A percentile compares a stretch with the other conserved stretches of the same genome.
Evolutionary conservation across 2,888 invertebrate genomes (phyloP).

Genomic region (Trachelus tabidus): DNA sequence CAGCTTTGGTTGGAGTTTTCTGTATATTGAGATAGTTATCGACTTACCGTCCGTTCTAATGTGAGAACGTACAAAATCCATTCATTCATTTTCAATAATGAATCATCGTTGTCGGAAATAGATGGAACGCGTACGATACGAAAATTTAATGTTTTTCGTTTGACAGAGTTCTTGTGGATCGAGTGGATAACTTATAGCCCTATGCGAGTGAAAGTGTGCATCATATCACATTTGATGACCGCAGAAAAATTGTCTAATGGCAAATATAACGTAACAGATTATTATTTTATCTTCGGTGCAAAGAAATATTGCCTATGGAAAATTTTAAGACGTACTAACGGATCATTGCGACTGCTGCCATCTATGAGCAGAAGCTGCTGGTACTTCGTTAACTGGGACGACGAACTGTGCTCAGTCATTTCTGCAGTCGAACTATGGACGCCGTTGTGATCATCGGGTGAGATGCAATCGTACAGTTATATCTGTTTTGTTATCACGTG

Average conservation of each 20-base stretch:
- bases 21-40: neutral
- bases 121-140: neutral
- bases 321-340: neutral
- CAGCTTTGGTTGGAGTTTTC: neutral
- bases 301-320: neutral
- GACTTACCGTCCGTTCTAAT: neutral
- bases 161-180: too few species aligned
- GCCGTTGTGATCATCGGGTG: neutral
- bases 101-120: neutral
- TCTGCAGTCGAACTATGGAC: neutral
- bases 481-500: neutral
- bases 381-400: neutral
- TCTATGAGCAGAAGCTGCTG: neutral
- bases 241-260: neutral
- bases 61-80: neutral
- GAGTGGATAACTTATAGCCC: neutral
- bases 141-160: neutral
- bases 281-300: neutral
- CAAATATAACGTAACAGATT: neutral
- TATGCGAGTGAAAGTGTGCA: neutral
- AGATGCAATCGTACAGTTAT: neutral
- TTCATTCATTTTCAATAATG: neutral
- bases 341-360: neutral
- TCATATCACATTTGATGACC: neutral
- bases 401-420: neutral